Evolutionary conservation across 2,797 vertebrate species (phyloP), one percentile per base, ranked within the genome.

Genomic region (Tangara arthus): DNA sequence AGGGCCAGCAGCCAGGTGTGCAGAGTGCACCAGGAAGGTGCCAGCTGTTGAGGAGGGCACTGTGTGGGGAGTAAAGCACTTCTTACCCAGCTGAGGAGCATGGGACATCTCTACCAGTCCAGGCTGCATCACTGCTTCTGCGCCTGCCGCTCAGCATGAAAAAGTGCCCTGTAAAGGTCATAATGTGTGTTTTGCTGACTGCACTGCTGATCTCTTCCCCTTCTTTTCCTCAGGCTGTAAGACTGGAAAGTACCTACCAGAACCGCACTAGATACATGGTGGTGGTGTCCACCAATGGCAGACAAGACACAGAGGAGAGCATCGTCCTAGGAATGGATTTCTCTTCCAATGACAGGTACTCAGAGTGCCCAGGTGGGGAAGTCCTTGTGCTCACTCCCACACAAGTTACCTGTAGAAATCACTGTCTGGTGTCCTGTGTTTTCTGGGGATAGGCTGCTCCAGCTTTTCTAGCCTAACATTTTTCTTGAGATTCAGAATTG

Each of bases 321-420:
- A 98, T 99, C 11, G 99, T 99, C 66, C 98, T 99, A 6, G 99
- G 99, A 79, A 98, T 99, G 98, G 99, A 99, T 98, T 99, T 99
- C 91, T 97, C 98, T 82, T 98, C 98, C 93, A 98, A 98, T 90
- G 99, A 99, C 96, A 98, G 99, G 99, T 99, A 95, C 81, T 97
- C 87, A 15, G 12, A 42, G 44, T 26, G 39, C 70, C 82, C 20
- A 15, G 24, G 5, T 78, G 46, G 68, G 47, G 41, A 59, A 26
- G 44, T 66, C 42, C 22, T 90, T 79, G 61, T 63, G 12, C 68
- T 92, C 37, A 60, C 12, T 61, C 47, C 13, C 5, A 12, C 23
- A 27, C 4, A 12, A 63, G 21, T 61, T 10, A 37, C 26, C 16
- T 26, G 21, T 18, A 56, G 63, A 63, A 84, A 34, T 60, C 30